Evolutionary conservation across 2,888 invertebrate species (phyloP).

Genomic region (Calliscelio sp.): DNA sequence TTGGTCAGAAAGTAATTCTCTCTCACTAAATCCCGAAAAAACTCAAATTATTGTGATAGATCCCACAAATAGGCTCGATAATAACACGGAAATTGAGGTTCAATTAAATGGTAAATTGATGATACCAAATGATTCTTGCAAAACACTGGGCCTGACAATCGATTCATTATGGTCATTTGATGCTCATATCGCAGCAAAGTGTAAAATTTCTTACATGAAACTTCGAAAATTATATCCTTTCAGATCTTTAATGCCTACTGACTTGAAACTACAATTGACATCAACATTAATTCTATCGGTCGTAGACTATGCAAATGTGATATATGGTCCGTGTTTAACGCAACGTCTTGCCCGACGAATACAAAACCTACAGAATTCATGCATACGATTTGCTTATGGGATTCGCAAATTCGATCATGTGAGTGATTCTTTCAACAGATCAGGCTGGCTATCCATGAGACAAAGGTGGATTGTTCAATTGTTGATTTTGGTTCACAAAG

Average conservation of each 20-base stretch:
- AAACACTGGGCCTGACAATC: neutral
- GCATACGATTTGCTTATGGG: too few species aligned
- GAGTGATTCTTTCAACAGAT: too few species aligned
- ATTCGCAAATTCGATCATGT: too few species aligned
- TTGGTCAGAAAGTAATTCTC: neutral
- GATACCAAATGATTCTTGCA: neutral
- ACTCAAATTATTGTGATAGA: neutral
- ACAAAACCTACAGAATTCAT: too few species aligned
- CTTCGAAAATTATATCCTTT: neutral
- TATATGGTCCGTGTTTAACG: neutral
- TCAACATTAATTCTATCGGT: neutral
- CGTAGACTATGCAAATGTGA: neutral
- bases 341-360: too few species aligned
- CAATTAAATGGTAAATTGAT: too few species aligned
- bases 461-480: too few species aligned
- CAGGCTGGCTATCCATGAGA: too few species aligned
- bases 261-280: neutral
- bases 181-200: neutral
- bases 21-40: neutral
- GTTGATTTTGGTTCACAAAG: too few species aligned
- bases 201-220: neutral
- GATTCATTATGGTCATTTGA: neutral
- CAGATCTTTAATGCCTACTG: neutral
- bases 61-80: neutral
- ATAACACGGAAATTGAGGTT: too few species aligned